These are phyloP conservation scores for Zeugodacus cucurbitae DNA, from an alignment of 1,140 invertebrate species.

Conservation along the genomic window DNA sequence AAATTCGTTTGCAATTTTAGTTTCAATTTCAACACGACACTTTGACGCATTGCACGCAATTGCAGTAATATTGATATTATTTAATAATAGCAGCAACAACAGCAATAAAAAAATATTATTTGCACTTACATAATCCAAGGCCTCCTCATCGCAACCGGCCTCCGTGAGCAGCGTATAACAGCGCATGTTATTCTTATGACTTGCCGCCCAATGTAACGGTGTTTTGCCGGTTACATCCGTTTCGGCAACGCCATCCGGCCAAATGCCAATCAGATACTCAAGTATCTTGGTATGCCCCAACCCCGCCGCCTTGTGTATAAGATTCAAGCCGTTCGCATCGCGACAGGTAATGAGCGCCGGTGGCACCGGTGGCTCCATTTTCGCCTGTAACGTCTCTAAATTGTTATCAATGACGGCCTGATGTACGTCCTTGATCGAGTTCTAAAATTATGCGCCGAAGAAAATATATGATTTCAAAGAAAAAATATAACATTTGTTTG, in stretches of 20 bases:
- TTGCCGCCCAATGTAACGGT: constrained; percentile 90
- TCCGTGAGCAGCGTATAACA: constrained; percentile 80
- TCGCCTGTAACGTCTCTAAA: constrained; percentile 75
- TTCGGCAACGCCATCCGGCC: constrained; percentile 75
- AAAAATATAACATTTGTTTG: no score
- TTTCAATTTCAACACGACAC: constrained; percentile 3
- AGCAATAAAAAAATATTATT: background rate
- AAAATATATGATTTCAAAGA: background rate
- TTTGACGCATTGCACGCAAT: constrained; percentile 11
- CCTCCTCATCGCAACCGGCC: constrained; percentile 80
- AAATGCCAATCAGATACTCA: constrained; percentile 77
- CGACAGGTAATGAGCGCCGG: constrained; percentile 79
- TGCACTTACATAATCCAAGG: constrained; percentile 81
- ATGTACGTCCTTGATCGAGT: constrained; percentile 85
- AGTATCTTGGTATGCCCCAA: constrained; percentile 78
- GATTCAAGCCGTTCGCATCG: constrained; percentile 82
- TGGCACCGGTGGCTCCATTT: constrained; percentile 76
- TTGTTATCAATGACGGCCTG: constrained; percentile 80
- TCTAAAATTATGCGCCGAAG: constrained; percentile 67
- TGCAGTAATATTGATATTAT: background rate
- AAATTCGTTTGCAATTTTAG: background rate
- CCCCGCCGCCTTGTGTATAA: constrained; percentile 86
- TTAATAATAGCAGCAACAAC: background rate
- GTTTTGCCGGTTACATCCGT: constrained; percentile 87
- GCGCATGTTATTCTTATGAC: constrained; percentile 76